Base-by-base conservation (phyloP, 2,888 invertebrate species). In the Brachypalpus laphriformis region DNA sequence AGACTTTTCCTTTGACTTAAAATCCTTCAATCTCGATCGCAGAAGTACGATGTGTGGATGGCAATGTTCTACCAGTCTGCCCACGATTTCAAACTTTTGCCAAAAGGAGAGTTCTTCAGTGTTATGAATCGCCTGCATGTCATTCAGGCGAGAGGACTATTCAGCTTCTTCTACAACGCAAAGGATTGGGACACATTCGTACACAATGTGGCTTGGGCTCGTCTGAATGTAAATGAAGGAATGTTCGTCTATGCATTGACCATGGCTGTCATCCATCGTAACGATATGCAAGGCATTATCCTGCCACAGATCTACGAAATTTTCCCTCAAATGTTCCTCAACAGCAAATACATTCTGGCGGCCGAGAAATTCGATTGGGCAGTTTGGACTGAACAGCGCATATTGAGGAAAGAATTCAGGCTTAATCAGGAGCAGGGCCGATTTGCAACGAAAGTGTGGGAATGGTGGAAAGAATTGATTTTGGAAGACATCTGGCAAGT, bases 111-210 rank as follows among this genome's bases (percentile, higher is more conserved):
- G 16, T 87, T 87, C 74, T 83, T 76, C 40, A 74, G 86, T 31
- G 57, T 22, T 16, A 75, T 75, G 16, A 54, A 63, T 14, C 20
- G 68, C 8, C 40, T 65, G 6, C 82, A 83, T 18, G 18, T 80
- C 3, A 94, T 95, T 9, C 80, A 85, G 89, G 94, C 94, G 5
- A 90, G 92, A n/a, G n/a, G n/a, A n/a, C n/a, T n/a, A n/a, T n/a
- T n/a, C n/a, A n/a, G n/a, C n/a, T n/a, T n/a, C n/a, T n/a, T n/a
- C n/a, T n/a, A n/a, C n/a, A n/a, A n/a, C n/a, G n/a, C n/a, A n/a
- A n/a, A n/a, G n/a, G n/a, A n/a, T n/a, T n/a, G n/a, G n/a, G n/a
- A n/a, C n/a, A n/a, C n/a, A n/a, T n/a, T n/a, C n/a, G n/a, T n/a
- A n/a, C n/a, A n/a, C n/a, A n/a, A n/a, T n/a, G n/a, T n/a, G n/a